Base-by-base conservation (phyloP, 2,888 invertebrate genomes). In the Ischnus inquisitorius region DNA sequence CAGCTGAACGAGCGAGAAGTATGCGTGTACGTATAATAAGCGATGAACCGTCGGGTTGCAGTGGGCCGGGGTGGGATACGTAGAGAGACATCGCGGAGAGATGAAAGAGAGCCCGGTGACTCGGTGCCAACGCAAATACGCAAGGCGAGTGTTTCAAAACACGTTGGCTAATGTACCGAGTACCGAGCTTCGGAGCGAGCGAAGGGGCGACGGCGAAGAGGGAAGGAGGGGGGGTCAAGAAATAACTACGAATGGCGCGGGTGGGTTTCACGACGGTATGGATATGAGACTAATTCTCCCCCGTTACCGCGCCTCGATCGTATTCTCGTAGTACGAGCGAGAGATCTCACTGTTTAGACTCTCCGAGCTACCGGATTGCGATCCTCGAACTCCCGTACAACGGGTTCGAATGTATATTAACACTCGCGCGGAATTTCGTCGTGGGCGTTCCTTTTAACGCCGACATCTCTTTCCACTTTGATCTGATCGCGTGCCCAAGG, bases 121-220 rank as follows among this genome's bases (percentile, higher is more conserved):
- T 86, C 85, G 88, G 87, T 93, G 93, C 93, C 93, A 93, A 93
- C 88, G 90, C 91, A 93, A 93, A 93, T 92, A 93, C 91, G 91
- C 88, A 77, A 87, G 84, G 85, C 91, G 92, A 92, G 92, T 93
- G 92, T 93, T 93, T 93, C 90, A 93, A 93, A 93, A 93, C 93
- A 93, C 91, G 91, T 92, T 90, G 91, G 90, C 92, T 93, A 93
- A 93, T 93, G 93, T 92, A 92, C 91, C 90, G 64, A 75, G 74
- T 48, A 72, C 74, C 22, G 62, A 62, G 28, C 46, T n/a, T n/a
- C 4, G 25, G 46, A n/a, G 3, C 28, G 64, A 74, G 62, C 80
- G 81, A 43, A 51, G 75, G 51, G 25, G 22, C 22, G 12, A 57
- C 28, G 51, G n/a, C n/a, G n/a, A n/a, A n/a, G n/a, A n/a, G n/a